These are phyloP conservation scores for Ylistrum balloti DNA, from an alignment of 1,140 invertebrate genomes.

Conservation along the genomic window DNA sequence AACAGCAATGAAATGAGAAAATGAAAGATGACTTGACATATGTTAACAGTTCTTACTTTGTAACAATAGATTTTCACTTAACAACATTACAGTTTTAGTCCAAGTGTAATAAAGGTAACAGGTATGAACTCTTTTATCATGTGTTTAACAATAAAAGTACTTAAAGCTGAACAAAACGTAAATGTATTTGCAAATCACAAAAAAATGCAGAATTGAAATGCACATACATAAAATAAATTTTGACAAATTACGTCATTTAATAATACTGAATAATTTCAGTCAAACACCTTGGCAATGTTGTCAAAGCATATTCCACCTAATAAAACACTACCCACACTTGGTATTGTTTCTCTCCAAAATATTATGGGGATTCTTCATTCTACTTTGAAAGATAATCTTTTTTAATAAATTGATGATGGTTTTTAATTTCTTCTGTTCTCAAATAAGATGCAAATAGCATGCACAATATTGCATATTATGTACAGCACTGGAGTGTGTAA, in stretches of 20 bases:
- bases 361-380: no score
- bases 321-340: not conserved
- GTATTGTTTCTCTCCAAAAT: no score
- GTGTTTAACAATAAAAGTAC: not conserved
- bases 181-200: not conserved
- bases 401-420: not conserved
- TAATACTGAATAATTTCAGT: conserved; percentile 31
- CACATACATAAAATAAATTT: conserved; percentile 31
- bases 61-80: not conserved
- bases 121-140: not conserved
- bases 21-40: not conserved
- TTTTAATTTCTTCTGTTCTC: not conserved
- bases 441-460: not conserved
- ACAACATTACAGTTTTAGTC: not conserved
- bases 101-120: not conserved
- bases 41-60: not conserved
- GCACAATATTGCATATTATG: not conserved
- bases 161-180: not conserved
- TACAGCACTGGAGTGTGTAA: not conserved
- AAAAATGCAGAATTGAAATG: conserved; percentile 12
- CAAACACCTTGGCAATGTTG: conserved; percentile 11
- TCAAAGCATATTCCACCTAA: not conserved
- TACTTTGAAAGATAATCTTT: not conserved
- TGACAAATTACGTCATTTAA: conserved; percentile 9
- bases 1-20: conserved; percentile 28